A percentile compares a stretch with the other conserved stretches of the same genome.
phyloP scores from a whole-genome alignment of 1,140 invertebrate species.

The Octopus sinensis region DNA sequence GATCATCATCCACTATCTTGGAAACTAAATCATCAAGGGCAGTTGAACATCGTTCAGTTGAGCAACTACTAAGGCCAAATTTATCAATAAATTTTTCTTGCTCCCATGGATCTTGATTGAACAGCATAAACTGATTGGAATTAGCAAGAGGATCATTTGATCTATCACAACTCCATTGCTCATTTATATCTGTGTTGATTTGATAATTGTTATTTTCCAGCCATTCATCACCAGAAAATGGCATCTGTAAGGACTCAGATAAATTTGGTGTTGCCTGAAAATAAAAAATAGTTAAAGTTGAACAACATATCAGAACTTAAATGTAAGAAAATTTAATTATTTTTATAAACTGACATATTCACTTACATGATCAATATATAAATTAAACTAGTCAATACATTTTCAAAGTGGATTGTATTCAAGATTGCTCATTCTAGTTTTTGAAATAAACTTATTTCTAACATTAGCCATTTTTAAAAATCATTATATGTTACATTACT shows the following conservation, averaged over 20 bases:
- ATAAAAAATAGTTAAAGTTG: not conserved
- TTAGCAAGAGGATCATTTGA: not conserved
- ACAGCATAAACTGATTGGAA: not conserved
- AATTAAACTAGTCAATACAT: too few species aligned
- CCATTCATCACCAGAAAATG: constrained; percentile 1
- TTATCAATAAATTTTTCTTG: not conserved
- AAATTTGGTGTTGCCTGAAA: not conserved
- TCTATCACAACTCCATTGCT: constrained; percentile 10
- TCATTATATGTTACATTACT: too few species aligned
- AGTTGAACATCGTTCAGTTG: constrained; percentile 36
- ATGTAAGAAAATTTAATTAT: not conserved
- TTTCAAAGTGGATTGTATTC: too few species aligned
- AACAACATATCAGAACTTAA: not conserved
- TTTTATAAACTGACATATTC: too few species aligned
- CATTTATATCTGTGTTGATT: not conserved
- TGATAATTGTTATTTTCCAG: not conserved
- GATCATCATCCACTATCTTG: constrained; percentile 40
- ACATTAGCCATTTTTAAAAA: too few species aligned
- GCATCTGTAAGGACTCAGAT: constrained; percentile 4
- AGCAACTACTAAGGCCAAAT: constrained; percentile 10
- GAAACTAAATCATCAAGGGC: constrained; percentile 39
- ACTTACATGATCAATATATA: too few species aligned
- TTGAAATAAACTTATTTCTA: too few species aligned
- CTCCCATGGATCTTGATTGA: constrained; percentile 8
- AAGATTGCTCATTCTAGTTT: too few species aligned